phyloP scores from a whole-genome alignment of 2,113 vertebrate species.

The Megaleporinus macrocephalus region DNA sequence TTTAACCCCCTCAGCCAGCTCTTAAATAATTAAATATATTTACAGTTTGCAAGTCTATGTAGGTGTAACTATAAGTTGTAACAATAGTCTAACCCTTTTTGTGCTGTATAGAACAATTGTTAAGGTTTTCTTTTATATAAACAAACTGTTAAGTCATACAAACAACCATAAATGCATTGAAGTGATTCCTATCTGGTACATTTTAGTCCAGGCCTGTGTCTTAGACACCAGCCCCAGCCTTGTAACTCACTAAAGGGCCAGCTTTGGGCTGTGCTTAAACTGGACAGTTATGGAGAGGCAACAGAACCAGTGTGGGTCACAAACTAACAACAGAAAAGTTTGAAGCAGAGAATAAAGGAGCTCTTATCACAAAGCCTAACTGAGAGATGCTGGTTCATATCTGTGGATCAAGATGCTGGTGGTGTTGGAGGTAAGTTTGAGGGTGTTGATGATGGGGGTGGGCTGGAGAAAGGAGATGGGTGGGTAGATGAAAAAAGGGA shows the following conservation, averaged over 20 bases:
- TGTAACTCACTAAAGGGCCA: not conserved
- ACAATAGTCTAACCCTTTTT: no score
- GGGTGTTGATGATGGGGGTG: conserved; percentile 8
- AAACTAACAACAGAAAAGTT: not conserved
- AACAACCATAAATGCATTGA: no score
- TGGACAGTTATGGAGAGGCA: no score
- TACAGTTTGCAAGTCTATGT: no score
- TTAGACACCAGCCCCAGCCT: not conserved
- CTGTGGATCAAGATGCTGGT: conserved; percentile 17
- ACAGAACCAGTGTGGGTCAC: not conserved
- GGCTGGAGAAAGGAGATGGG: conserved; percentile 16
- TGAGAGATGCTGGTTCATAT: conserved; percentile 29
- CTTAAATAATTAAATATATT: no score
- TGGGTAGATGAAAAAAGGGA: conserved; percentile 65
- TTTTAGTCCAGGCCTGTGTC: no score
- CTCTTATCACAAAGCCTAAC: not conserved
- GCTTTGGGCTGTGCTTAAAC: not conserved
- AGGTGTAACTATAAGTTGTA: no score
- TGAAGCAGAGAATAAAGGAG: not conserved
- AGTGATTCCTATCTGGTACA: no score
- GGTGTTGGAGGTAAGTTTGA: conserved; percentile 12
- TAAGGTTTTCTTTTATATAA: no score
- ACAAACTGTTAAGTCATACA: no score
- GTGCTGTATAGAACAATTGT: no score
- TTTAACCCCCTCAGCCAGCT: no score